Evolutionary conservation across 2,797 vertebrate genomes (phyloP).

Genomic region (Petrocephalus sullivani): DNA sequence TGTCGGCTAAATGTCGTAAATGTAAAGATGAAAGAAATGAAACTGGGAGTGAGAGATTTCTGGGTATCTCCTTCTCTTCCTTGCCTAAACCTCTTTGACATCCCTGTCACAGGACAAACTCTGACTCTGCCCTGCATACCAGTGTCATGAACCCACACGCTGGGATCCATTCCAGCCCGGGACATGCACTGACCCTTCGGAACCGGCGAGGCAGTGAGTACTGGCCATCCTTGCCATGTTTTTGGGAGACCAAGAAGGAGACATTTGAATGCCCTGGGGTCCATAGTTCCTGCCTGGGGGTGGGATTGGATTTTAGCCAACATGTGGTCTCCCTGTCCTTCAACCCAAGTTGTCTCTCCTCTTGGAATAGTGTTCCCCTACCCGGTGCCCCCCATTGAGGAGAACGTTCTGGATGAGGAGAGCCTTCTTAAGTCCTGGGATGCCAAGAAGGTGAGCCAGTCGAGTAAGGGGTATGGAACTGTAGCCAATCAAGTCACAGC

Average conservation of each 20-base stretch:
- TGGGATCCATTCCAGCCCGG: conserved; percentile 48
- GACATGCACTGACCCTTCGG: conserved; percentile 34
- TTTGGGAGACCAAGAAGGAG: not conserved
- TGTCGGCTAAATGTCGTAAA: too few relatives aligned
- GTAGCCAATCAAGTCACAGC: not conserved
- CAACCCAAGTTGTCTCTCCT: not conserved
- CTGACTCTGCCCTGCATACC: conserved; percentile 75
- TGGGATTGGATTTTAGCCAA: not conserved
- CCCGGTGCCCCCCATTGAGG: conserved; percentile 67
- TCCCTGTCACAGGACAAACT: conserved; percentile 63
- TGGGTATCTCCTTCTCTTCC: not conserved
- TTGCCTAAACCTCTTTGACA: not conserved
- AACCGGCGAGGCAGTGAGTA: conserved; percentile 58
- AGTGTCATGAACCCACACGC: conserved; percentile 67
- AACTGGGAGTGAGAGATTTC: not conserved
- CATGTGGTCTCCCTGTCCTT: not conserved
- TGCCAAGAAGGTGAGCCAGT: conserved; percentile 21
- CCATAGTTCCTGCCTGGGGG: not conserved
- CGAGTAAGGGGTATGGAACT: not conserved
- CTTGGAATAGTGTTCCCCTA: conserved; percentile 55
- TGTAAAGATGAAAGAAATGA: not conserved
- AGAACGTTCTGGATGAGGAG: conserved; percentile 58
- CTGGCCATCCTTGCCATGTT: not conserved
- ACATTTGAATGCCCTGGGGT: not conserved
- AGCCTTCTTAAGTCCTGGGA: conserved; percentile 61